Evolutionary conservation across 2,888 invertebrate species (phyloP).

Genomic region (Cerastoderma edule): DNA sequence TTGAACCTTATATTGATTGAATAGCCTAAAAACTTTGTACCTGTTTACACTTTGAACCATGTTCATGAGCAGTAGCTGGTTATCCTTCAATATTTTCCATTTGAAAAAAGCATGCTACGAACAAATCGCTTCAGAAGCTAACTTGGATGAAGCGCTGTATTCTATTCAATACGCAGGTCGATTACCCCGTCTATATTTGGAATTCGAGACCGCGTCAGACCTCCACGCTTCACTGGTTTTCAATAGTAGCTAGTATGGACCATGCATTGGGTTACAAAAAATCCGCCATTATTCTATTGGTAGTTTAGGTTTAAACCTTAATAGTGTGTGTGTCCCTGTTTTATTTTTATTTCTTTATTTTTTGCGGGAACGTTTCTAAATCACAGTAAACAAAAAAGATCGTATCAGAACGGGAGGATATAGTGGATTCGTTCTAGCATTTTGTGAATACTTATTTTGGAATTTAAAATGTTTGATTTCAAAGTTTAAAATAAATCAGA

Average conservation of each 20-base stretch:
- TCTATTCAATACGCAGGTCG: no score
- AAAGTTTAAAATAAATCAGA: conserved; percentile 1
- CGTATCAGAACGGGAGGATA: background rate
- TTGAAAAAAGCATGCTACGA: no score
- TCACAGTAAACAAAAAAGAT: background rate
- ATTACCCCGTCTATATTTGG: conserved; percentile 13
- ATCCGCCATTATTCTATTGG: conserved; percentile 8
- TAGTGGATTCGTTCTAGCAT: background rate
- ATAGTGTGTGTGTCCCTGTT: background rate
- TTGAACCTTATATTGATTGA: no score
- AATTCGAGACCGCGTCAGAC: background rate
- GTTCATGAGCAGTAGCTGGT: no score
- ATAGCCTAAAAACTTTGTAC: no score
- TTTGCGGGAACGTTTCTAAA: background rate
- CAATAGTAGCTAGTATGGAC: background rate
- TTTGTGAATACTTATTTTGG: background rate
- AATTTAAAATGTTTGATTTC: conserved; percentile 1
- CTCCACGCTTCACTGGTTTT: conserved; percentile 12
- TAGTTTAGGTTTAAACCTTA: background rate
- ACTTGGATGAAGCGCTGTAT: no score
- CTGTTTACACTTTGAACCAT: no score
- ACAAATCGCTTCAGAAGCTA: no score
- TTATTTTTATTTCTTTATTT: background rate
- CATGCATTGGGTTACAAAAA: conserved; percentile 2
- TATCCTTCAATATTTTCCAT: no score